Evolutionary conservation across 2,113 vertebrate genomes (phyloP).

Genomic region (Serinus canaria): DNA sequence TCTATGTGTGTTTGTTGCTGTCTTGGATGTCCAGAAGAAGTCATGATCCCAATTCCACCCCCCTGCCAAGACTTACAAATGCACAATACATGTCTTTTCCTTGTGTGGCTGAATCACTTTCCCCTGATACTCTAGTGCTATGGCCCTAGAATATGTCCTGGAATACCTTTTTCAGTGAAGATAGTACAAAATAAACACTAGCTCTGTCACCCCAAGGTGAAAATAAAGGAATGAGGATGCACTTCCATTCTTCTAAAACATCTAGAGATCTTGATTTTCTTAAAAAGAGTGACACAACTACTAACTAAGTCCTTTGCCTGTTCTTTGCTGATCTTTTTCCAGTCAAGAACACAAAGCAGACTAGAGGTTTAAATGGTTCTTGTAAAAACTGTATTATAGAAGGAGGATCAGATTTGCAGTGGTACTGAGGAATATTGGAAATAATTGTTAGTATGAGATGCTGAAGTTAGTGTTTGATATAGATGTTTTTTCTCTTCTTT

Average conservation of each 20-base stretch:
- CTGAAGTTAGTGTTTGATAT: background rate
- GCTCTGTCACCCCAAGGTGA: background rate
- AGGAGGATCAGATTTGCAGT: background rate
- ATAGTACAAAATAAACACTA: background rate
- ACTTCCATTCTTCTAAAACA: background rate
- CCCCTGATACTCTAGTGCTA: background rate
- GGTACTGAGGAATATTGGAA: background rate
- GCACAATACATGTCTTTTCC: rapidly evolving
- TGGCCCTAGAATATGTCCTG: background rate
- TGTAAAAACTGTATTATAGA: background rate
- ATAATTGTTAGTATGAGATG: background rate
- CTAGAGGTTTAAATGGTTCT: background rate
- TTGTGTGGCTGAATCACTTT: background rate
- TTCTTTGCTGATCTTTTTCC: background rate
- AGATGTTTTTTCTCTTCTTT: background rate
- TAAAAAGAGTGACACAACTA: background rate
- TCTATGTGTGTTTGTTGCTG: background rate
- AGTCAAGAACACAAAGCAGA: background rate
- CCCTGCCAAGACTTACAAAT: background rate
- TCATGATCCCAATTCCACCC: background rate
- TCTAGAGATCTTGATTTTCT: background rate
- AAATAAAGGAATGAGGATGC: background rate
- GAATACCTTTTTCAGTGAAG: background rate
- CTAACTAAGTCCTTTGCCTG: background rate
- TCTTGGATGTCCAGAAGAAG: background rate